phyloP scores from a whole-genome alignment of 2,113 vertebrate genomes.

The Microtus ochrogaster region DNA sequence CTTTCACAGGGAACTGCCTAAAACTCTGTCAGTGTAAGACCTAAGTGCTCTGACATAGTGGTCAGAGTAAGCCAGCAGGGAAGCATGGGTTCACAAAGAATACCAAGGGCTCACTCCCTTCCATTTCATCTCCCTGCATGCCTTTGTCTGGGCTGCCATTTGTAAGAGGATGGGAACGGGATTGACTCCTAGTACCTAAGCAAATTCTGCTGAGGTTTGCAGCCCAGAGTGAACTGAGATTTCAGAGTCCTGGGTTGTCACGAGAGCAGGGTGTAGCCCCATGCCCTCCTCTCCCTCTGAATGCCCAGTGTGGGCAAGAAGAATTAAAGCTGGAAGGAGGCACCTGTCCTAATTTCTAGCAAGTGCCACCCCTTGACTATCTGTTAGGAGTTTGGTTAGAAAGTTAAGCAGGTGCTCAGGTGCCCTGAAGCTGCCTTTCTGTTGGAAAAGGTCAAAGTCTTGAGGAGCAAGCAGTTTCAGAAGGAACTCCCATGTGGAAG shows the following conservation, averaged over 20 bases:
- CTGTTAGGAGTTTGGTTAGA: background rate
- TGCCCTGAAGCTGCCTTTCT: background rate
- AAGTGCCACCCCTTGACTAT: background rate
- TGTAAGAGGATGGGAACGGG: background rate
- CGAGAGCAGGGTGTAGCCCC: fast-evolving
- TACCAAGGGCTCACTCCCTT: background rate
- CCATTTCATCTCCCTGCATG: too few species aligned
- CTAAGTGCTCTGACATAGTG: background rate
- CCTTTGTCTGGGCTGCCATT: background rate
- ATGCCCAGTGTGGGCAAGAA: background rate
- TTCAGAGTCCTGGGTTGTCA: background rate
- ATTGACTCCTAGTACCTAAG: background rate
- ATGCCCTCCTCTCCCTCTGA: background rate
- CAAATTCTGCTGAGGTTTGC: background rate
- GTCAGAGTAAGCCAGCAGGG: background rate
- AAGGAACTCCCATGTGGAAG: background rate
- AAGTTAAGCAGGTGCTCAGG: background rate
- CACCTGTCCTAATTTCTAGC: background rate
- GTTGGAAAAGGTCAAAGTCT: background rate
- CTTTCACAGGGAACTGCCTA: background rate
- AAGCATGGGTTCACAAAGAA: background rate
- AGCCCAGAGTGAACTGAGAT: background rate
- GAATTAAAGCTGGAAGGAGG: background rate
- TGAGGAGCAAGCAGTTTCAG: background rate
- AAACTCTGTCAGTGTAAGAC: background rate